Conservation (phyloP, 2,888 invertebrate genomes). For the Macrosiphum euphorbiae region DNA sequence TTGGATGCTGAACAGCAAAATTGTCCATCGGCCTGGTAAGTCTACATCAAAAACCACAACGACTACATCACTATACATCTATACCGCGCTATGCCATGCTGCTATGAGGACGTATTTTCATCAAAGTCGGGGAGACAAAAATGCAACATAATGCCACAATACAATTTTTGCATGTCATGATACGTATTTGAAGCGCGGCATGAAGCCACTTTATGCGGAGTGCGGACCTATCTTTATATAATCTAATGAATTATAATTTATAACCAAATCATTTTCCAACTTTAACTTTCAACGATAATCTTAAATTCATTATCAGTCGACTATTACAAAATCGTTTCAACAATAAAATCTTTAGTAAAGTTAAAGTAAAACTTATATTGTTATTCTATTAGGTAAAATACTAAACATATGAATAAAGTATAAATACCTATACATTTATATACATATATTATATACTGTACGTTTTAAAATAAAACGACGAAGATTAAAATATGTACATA, state of each 20-base stretch:
- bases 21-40: too few species aligned
- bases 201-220: not conserved
- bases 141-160: not conserved
- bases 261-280: not conserved
- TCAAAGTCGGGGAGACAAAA: not conserved
- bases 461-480: not conserved
- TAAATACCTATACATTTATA: not conserved
- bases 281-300: not conserved
- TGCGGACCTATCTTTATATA: not conserved
- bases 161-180: not conserved
- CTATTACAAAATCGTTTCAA: not conserved
- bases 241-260: not conserved
- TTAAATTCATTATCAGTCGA: not conserved
- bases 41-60: not conserved
- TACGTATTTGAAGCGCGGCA: not conserved
- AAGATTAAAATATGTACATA: not conserved
- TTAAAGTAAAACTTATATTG: not conserved
- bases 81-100: too few species aligned
- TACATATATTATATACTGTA: not conserved
- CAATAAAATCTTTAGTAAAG: constrained; percentile 3
- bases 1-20: not conserved
- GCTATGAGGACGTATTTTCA: not conserved
- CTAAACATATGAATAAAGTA: not conserved
- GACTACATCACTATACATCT: too few species aligned
- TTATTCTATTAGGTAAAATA: not conserved